phyloP scores from a whole-genome alignment of 2,797 vertebrate species.

The Lagocephalus sceleratus region DNA sequence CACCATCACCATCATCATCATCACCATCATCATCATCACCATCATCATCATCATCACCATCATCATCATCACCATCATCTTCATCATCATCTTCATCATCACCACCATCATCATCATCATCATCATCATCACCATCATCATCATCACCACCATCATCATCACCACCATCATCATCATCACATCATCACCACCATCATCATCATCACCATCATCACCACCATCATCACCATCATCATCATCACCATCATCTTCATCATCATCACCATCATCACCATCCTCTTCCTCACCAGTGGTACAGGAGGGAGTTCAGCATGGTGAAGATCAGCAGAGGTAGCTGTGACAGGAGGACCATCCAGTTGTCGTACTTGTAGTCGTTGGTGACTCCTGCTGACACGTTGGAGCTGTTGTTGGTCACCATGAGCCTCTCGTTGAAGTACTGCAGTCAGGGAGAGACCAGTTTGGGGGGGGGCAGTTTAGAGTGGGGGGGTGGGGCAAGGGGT shows the following conservation, averaged over 20 bases:
- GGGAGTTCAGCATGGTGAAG: conserved; percentile 89
- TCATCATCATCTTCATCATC: neutral
- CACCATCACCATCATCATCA: neutral
- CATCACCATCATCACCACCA: neutral
- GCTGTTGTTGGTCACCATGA: neutral
- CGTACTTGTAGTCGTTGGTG: conserved; percentile 69
- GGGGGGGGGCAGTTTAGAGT: too few species aligned
- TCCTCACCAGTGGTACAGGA: conserved; percentile 83
- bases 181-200: neutral
- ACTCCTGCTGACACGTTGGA: neutral
- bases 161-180: neutral
- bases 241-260: too few species aligned
- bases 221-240: neutral
- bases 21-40: neutral
- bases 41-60: neutral
- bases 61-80: neutral
- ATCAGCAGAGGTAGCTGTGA: conserved; percentile 87
- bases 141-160: neutral
- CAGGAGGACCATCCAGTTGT: conserved; percentile 89
- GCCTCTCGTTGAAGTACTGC: conserved; percentile 86
- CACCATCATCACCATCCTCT: too few species aligned
- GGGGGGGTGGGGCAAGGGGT: too few species aligned
- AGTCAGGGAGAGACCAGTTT: neutral
- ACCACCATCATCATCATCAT: neutral
- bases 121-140: neutral